Evolutionary conservation across 92 coral and sea anemone species (phyloP), one percentile per base, ranked within the genome.

Genomic region (Phenganax marumi): DNA sequence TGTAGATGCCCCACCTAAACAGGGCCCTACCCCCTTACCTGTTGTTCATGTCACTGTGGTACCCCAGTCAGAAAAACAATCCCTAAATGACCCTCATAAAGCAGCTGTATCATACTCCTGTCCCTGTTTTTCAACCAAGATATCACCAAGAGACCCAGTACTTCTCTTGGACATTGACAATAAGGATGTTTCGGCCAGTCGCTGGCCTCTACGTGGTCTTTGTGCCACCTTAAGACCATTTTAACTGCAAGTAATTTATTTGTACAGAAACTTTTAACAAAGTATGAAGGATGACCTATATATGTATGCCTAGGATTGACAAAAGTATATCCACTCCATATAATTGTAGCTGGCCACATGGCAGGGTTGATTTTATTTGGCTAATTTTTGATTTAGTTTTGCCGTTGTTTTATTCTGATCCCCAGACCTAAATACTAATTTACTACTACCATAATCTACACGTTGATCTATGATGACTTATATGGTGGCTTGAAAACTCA

Each of bases 11-110:
- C 96, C 99, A 25, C 99, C 97, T 6, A 91, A 86, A 88, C 89
- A 88, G 55, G 99, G 99, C 61, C 99, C 99, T 52, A 94, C 98
- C 78, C 98, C 98, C 26, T 86, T 94, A 80, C 98, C 98, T 43
- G 98, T 94, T 77, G 91, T 94, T 39, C 98, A 94, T 69, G 89
- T 94, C 43, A 89, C 91, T 68, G 97, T 91, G 46, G 85, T 92
- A 55, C 99, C 97, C 33, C 97, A 92, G 73, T 86, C 93, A 18
- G 99, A 92, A 25, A 96, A 92, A 77, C 91, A 87, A 50, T 74
- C 97, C 72, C 85, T 91, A 53, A 88, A 88, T 56, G 98, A 94
- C 83, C 98, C 98, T 51, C 88, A 90, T 49, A 89, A 91, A 56
- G 91, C 95, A 1, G 93, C 98, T 68, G 95, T 92, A 33, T 94